Evolutionary conservation across 2,113 vertebrate genomes (phyloP), one percentile per base, ranked within the genome.

Genomic region (Carassius auratus): DNA sequence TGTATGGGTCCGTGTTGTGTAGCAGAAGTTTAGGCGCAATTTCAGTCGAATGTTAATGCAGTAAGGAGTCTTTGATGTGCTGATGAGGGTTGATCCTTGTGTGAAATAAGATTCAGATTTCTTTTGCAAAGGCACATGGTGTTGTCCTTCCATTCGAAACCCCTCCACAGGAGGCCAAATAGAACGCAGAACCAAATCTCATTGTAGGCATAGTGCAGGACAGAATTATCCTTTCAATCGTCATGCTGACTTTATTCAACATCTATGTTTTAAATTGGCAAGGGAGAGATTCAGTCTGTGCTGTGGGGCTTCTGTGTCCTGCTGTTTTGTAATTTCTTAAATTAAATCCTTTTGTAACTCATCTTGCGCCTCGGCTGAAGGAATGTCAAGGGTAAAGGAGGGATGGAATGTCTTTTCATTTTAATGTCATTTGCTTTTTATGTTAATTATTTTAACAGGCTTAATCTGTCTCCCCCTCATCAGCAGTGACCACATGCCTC

Each of bases 311-410:
- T 76, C 89, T 88, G 85, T 86, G 85, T 83, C 92, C 90, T 61
- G 84, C 92, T 92, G 93, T 90, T 92, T 91, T 89, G 85, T 93
- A 93, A 93, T 93, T 92, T 93, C 83, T 90, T 85, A 93, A 92
- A 93, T 93, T 85, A 93, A 94, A 91, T 92, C 91, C 87, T 91
- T 77, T 89, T 88, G 77, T 80, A 66, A 64, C 91, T 90, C 86
- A 92, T 86, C 88, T 89, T 91, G 91, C 86, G 83, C 84, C 88
- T 89, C 86, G 90, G 90, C 88, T 89, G 87, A 91, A 90, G 50
- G 81, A 92, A 92, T 91, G 93, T 88, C 92, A 94, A 92, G 92
- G 91, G 89, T 91, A 91, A 42, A 42, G 38, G 38, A 42, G 42
- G 23, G 50, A 36, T 15, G 78, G 68, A 78, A 74, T 61, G 86